Evolutionary conservation across 2,888 invertebrate species (phyloP).

Genomic region (Plebejus melissa): DNA sequence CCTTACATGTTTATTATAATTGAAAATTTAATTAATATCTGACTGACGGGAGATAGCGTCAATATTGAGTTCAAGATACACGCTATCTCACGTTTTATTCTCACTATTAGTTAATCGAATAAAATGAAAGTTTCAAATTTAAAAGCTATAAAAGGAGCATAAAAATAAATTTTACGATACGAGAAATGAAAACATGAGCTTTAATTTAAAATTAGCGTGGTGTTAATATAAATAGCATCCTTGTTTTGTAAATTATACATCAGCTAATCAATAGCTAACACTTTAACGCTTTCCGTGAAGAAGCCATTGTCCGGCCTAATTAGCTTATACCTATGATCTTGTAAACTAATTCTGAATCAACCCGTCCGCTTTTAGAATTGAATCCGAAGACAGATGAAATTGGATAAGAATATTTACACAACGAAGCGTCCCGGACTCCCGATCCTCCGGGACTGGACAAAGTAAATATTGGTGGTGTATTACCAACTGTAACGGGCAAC

Average conservation of each 20-base stretch:
- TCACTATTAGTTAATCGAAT: neutral
- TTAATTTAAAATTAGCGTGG: neutral
- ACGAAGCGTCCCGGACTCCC: slow-evolving; percentile 47
- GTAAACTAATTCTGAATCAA: slow-evolving; percentile 31
- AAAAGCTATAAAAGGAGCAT: neutral
- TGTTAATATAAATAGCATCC: slow-evolving; percentile 17
- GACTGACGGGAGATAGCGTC: neutral
- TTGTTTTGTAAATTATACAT: slow-evolving; percentile 15
- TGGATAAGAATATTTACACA: slow-evolving; percentile 58
- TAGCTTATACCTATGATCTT: slow-evolving; percentile 35
- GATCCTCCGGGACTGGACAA: slow-evolving; percentile 51
- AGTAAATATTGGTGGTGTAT: slow-evolving; percentile 71
- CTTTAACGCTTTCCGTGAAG: slow-evolving; percentile 27
- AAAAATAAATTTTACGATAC: neutral
- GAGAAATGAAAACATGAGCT: neutral
- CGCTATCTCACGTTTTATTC: too few relatives aligned
- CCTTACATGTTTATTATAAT: slow-evolving; percentile 20
- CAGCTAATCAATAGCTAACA: slow-evolving; percentile 23
- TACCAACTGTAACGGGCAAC: slow-evolving; percentile 62
- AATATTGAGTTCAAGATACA: neutral
- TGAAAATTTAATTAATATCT: slow-evolving; percentile 15
- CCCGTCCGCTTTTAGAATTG: slow-evolving; percentile 35
- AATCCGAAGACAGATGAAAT: slow-evolving; percentile 48
- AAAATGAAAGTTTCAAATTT: neutral
- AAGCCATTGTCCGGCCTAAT: slow-evolving; percentile 30